phyloP scores from a whole-genome alignment of 1,140 invertebrate genomes.

The Notospermus geniculatus region DNA sequence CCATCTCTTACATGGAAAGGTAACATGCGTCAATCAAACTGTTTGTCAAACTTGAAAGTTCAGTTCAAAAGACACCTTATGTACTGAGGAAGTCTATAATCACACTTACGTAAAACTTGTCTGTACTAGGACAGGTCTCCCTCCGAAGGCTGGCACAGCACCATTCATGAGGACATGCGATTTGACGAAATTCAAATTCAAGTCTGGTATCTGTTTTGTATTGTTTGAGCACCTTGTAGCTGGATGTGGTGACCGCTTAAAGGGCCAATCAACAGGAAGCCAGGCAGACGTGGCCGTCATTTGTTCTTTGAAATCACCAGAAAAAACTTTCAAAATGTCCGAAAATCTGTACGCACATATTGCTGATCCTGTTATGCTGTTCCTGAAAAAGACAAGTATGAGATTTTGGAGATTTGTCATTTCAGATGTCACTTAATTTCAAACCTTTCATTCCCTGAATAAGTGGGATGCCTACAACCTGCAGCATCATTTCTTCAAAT shows the following conservation, averaged over 20 bases:
- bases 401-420: too few species aligned
- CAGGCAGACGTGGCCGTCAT: constrained; percentile 82
- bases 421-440: too few species aligned
- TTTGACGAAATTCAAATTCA: constrained; percentile 83
- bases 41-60: too few species aligned
- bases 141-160: constrained; percentile 83
- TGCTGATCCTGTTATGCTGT: constrained; percentile 87
- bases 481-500: too few species aligned
- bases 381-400: constrained; percentile 59
- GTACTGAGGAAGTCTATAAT: too few species aligned
- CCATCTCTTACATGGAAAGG: too few species aligned
- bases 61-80: too few species aligned
- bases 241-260: constrained; percentile 84
- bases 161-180: constrained; percentile 94
- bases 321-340: constrained; percentile 85
- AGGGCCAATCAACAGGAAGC: constrained; percentile 82
- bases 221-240: constrained; percentile 60
- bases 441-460: too few species aligned
- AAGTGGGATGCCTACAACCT: too few species aligned
- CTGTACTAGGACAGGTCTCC: constrained; percentile 83
- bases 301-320: constrained; percentile 91
- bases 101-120: constrained; percentile 72
- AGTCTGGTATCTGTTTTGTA: background rate
- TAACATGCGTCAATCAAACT: too few species aligned
- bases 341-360: constrained; percentile 89